phyloP scores from a whole-genome alignment of 2,113 vertebrate genomes.

The Isichthys henryi region DNA sequence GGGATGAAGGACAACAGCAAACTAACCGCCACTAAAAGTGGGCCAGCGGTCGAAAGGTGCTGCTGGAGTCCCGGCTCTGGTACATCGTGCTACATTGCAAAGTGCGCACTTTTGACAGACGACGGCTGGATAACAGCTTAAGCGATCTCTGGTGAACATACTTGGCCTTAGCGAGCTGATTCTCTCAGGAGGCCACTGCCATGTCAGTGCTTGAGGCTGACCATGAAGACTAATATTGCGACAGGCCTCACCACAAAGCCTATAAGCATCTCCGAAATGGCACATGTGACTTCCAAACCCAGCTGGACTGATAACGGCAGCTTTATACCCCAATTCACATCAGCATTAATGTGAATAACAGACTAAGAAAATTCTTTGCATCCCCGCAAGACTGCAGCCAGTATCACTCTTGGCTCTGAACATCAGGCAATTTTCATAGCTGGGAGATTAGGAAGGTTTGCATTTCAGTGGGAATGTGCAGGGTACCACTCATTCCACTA shows the following conservation, averaged over 20 bases:
- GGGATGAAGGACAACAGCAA: not conserved
- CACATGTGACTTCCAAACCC: not conserved
- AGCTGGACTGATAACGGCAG: conserved; percentile 34
- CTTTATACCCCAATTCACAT: conserved; percentile 41
- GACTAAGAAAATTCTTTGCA: conserved; percentile 42
- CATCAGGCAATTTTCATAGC: conserved; percentile 43
- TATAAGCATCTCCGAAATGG: not conserved
- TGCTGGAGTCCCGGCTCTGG: too few species aligned
- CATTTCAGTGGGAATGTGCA: conserved; percentile 17
- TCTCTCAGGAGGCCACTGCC: not conserved
- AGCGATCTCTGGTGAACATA: not conserved
- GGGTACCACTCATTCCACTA: conserved; percentile 8
- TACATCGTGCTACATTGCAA: not conserved
- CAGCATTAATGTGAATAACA: conserved; percentile 36
- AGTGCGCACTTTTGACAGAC: not conserved
- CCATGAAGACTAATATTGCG: not conserved
- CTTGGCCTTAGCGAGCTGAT: not conserved
- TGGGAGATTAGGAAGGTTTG: conserved; percentile 34
- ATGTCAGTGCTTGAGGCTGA: not conserved
- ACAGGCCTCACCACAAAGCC: not conserved
- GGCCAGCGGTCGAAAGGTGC: not conserved
- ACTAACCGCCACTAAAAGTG: not conserved
- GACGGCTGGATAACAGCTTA: not conserved
- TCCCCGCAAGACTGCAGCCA: conserved; percentile 41
- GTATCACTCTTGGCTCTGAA: conserved; percentile 37